Conservation (phyloP, 2,113 vertebrate species). For the Pimephales promelas region DNA sequence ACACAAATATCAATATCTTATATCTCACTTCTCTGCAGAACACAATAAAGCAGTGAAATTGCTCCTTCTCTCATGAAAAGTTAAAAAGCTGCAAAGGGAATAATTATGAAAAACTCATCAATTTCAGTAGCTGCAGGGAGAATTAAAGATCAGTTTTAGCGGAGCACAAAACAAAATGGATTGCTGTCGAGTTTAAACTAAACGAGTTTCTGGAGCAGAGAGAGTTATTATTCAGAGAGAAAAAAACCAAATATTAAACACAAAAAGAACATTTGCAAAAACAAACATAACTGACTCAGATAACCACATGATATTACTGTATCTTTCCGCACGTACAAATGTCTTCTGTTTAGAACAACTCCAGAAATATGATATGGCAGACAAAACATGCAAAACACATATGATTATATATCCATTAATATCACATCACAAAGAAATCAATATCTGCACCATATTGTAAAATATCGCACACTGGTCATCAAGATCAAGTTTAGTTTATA, state of each 20-base stretch:
- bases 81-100: conserved; percentile 34
- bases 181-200: conserved; percentile 3
- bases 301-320: not conserved
- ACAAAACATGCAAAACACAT: not conserved
- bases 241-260: not conserved
- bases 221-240: conserved; percentile 16
- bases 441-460: not conserved
- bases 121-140: conserved; percentile 16
- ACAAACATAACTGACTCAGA: not conserved
- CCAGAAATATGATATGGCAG: not conserved
- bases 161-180: conserved; percentile 12
- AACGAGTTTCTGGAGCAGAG: not conserved
- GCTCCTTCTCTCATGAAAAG: conserved; percentile 19
- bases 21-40: conserved; percentile 9
- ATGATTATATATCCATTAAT: not conserved
- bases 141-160: conserved; percentile 19
- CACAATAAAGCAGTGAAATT: not conserved
- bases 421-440: not conserved
- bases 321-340: not conserved
- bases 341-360: not conserved
- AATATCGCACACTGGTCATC: too few species aligned
- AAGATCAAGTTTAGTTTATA: too few species aligned
- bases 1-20: conserved; percentile 29
- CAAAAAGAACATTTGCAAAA: not conserved
- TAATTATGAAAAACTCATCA: conserved; percentile 38